phyloP scores from a whole-genome alignment of 2,888 invertebrate genomes.

The Notocelia uddmanniana region DNA sequence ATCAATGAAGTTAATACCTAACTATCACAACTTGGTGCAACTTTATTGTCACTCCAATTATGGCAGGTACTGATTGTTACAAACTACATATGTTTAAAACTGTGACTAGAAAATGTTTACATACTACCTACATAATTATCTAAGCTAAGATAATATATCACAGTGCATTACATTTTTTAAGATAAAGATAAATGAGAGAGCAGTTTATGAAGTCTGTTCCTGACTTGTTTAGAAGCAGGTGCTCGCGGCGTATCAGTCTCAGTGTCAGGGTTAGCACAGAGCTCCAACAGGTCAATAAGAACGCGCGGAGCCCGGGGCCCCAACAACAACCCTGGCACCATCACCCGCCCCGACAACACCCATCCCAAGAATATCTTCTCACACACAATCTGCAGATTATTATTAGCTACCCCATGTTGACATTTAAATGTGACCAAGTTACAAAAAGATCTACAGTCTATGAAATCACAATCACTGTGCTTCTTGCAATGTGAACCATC shows the following conservation, averaged over 20 bases:
- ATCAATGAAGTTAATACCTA: conserved; percentile 18
- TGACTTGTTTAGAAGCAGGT: conserved; percentile 76
- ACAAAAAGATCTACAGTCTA: conserved; percentile 88
- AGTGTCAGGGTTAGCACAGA: conserved; percentile 85
- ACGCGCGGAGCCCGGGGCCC: conserved; percentile 86
- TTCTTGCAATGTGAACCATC: conserved; percentile 79
- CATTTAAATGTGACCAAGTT: conserved; percentile 82
- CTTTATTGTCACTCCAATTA: conserved; percentile 30
- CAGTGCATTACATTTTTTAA: conserved; percentile 48
- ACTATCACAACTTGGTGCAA: conserved; percentile 33
- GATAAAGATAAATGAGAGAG: conserved; percentile 68
- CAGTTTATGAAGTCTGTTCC: conserved; percentile 81
- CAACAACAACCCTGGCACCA: conserved; percentile 87
- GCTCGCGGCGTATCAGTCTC: conserved; percentile 77
- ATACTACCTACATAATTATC: conserved; percentile 15
- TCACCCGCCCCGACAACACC: conserved; percentile 86
- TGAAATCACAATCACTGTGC: conserved; percentile 88
- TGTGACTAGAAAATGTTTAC: conserved; percentile 36
- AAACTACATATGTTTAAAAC: conserved; percentile 33
- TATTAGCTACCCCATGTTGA: conserved; percentile 84
- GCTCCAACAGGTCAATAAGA: conserved; percentile 84
- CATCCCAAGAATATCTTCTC: conserved; percentile 88
- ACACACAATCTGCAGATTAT: conserved; percentile 89
- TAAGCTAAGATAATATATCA: conserved; percentile 47
- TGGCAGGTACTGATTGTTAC: neutral